phyloP scores from a whole-genome alignment of 2,113 vertebrate species.

The Kryptolebias marmoratus region DNA sequence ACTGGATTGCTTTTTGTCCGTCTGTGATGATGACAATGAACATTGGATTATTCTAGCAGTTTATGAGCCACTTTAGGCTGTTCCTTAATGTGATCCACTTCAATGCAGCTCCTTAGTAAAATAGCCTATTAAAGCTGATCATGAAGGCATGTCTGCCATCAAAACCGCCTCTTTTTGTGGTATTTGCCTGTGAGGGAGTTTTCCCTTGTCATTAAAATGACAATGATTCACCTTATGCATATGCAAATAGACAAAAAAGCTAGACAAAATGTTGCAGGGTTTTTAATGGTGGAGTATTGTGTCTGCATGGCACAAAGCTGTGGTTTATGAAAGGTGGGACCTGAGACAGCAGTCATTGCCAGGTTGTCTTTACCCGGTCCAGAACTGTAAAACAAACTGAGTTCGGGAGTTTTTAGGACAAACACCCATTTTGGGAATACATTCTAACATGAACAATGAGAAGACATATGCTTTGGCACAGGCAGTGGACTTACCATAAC shows the following conservation, averaged over 20 bases:
- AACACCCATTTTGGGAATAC: conserved; percentile 42
- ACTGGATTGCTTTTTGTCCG: conserved; percentile 60
- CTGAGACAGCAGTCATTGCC: conserved; percentile 33
- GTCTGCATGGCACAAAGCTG: conserved; percentile 16
- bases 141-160: conserved; percentile 73
- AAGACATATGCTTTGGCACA: conserved; percentile 44
- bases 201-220: conserved; percentile 68
- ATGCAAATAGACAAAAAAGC: conserved; percentile 66
- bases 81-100: conserved; percentile 73
- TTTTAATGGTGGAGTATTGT: conserved; percentile 5
- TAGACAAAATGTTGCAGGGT: conserved; percentile 27
- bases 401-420: conserved; percentile 35
- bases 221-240: conserved; percentile 64
- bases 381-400: conserved; percentile 44
- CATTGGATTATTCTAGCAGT: conserved; percentile 56
- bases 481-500: conserved; percentile 38
- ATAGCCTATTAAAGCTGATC: conserved; percentile 76
- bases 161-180: conserved; percentile 56
- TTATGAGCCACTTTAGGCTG: conserved; percentile 68
- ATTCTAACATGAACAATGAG: conserved; percentile 40
- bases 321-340: conserved; percentile 34
- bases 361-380: conserved; percentile 23
- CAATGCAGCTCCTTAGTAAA: conserved; percentile 62
- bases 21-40: conserved; percentile 56
- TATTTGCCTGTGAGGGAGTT: conserved; percentile 62